Conservation (phyloP, 2,113 vertebrate species). For the Numenius arquata region DNA sequence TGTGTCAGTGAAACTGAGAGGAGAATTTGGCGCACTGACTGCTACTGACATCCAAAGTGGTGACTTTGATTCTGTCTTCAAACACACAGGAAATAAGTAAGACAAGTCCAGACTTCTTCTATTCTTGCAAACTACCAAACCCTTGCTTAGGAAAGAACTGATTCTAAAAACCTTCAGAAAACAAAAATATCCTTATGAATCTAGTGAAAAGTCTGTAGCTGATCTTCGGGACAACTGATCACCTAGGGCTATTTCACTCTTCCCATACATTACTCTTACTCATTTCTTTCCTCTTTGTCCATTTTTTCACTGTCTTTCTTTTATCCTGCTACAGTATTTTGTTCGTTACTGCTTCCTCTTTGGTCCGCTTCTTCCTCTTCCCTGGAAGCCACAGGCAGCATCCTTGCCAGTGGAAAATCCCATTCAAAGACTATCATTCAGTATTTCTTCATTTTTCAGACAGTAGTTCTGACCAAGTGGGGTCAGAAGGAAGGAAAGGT, state of each 20-base stretch:
- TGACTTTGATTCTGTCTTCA: background rate
- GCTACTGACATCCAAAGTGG: background rate
- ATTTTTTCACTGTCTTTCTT: background rate
- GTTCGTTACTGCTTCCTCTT: background rate
- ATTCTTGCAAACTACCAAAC: background rate
- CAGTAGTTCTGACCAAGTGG: background rate
- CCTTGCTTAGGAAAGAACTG: background rate
- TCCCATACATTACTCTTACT: background rate
- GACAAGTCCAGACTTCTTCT: background rate
- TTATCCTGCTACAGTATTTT: background rate
- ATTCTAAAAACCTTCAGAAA: background rate
- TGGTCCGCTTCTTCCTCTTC: background rate
- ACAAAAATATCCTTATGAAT: background rate
- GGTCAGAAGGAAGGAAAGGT: background rate
- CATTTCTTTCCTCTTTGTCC: background rate
- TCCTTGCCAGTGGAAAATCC: background rate
- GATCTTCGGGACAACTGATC: background rate
- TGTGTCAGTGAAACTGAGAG: background rate
- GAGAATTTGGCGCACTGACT: background rate
- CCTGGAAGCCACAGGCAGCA: background rate
- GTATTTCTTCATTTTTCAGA: background rate
- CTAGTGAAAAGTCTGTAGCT: background rate
- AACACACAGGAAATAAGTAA: background rate
- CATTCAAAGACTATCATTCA: background rate
- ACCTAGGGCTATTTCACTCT: background rate